A percentile compares a stretch with the other conserved stretches of the same genome.
Evolutionary conservation across 1,140 invertebrate genomes (phyloP).

Genomic region (Dendrolimus punctatus): DNA sequence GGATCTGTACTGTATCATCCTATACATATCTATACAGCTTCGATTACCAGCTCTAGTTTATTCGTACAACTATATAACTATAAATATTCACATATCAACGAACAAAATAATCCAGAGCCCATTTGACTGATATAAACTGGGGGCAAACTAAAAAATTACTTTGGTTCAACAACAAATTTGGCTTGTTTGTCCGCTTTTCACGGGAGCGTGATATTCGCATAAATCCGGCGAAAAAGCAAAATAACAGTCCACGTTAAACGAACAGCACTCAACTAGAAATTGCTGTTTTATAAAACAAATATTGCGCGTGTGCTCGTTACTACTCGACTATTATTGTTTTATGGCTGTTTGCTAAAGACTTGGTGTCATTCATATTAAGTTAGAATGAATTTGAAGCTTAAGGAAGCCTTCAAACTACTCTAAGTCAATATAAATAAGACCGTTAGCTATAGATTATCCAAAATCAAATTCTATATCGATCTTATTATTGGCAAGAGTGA

Average conservation of each 20-base stretch:
- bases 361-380: too few species aligned
- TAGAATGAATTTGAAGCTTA: too few species aligned
- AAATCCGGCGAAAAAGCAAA: conserved; percentile 65
- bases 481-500: too few species aligned
- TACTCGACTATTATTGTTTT: conserved; percentile 46
- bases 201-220: conserved; percentile 54
- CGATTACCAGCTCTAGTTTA: too few species aligned
- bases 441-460: too few species aligned
- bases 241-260: conserved; percentile 59
- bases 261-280: conserved; percentile 52
- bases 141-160: conserved; percentile 52
- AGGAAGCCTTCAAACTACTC: too few species aligned
- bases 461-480: too few species aligned
- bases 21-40: too few species aligned
- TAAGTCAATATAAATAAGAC: too few species aligned
- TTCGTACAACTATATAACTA: background rate
- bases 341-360: conserved; percentile 20
- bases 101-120: background rate
- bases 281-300: conserved; percentile 58
- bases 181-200: conserved; percentile 60
- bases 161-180: conserved; percentile 53
- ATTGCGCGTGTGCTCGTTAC: conserved; percentile 46
- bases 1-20: too few species aligned
- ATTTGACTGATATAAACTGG: conserved; percentile 57
- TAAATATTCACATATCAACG: conserved; percentile 1